phyloP scores from a whole-genome alignment of 2,888 invertebrate genomes.

The Drosophila kambysellisi region DNA sequence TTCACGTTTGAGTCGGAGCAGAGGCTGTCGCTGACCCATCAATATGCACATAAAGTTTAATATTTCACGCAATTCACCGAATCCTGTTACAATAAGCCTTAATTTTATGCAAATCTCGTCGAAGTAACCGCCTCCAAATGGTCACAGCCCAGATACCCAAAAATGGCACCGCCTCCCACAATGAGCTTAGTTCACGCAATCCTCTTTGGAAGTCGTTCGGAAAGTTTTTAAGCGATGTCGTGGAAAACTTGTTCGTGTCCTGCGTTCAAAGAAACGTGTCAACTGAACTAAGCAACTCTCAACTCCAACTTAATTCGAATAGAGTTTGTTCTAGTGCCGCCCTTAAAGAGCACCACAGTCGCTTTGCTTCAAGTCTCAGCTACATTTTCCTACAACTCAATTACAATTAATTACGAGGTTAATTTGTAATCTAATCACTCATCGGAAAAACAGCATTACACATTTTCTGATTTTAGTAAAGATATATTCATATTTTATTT shows the following conservation, averaged over 20 bases:
- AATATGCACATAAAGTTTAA: slow-evolving; percentile 79
- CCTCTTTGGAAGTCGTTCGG: slow-evolving; percentile 57
- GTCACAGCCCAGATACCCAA: slow-evolving; percentile 10
- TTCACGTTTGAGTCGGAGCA: slow-evolving; percentile 18
- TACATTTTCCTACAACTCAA: slow-evolving; percentile 40
- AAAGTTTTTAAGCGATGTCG: slow-evolving; percentile 72
- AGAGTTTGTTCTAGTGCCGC: slow-evolving; percentile 32
- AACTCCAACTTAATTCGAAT: slow-evolving; percentile 35
- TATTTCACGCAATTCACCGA: slow-evolving; percentile 74
- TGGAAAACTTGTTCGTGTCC: slow-evolving; percentile 78
- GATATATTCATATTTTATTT: background rate
- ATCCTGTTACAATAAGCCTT: slow-evolving; percentile 77
- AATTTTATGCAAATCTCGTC: slow-evolving; percentile 76
- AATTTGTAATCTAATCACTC: slow-evolving; percentile 54
- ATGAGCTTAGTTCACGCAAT: slow-evolving; percentile 63
- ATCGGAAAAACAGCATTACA: slow-evolving; percentile 25
- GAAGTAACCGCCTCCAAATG: slow-evolving; percentile 48
- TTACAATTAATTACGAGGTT: slow-evolving; percentile 64
- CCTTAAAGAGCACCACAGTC: slow-evolving; percentile 33
- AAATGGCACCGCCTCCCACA: slow-evolving; percentile 6
- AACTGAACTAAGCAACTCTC: slow-evolving; percentile 39
- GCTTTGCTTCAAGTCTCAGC: slow-evolving; percentile 36
- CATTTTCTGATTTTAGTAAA: background rate
- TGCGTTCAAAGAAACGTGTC: slow-evolving; percentile 75
- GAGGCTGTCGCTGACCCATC: slow-evolving; percentile 49